phyloP scores from a whole-genome alignment of 2,113 vertebrate species.

The Anguilla japonica region DNA sequence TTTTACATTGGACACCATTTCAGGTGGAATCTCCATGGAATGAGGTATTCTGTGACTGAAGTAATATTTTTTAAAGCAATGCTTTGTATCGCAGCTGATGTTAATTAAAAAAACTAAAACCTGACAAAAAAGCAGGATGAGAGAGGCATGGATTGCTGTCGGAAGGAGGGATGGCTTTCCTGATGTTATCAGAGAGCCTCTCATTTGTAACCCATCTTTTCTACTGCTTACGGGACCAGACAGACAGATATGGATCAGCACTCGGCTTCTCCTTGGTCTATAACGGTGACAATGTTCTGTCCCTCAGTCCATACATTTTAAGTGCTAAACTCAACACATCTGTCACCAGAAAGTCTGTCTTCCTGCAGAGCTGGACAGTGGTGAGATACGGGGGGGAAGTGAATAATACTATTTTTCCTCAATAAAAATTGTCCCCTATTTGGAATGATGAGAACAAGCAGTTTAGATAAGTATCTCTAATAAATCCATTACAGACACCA shows the following conservation, averaged over 20 bases:
- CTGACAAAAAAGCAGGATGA: constrained; percentile 43
- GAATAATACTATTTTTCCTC: constrained; percentile 43
- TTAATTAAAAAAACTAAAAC: constrained; percentile 57
- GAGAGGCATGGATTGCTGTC: constrained; percentile 39
- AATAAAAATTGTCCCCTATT: constrained; percentile 57
- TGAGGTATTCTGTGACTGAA: constrained; percentile 78
- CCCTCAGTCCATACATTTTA: constrained; percentile 19
- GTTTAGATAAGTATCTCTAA: constrained; percentile 50
- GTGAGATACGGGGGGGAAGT: background rate
- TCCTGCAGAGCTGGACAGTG: background rate
- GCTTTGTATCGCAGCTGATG: constrained; percentile 60
- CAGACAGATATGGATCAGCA: background rate
- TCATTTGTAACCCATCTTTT: constrained; percentile 1
- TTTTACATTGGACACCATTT: constrained; percentile 62
- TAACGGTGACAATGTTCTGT: constrained; percentile 15
- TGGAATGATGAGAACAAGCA: constrained; percentile 70
- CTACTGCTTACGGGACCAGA: background rate
- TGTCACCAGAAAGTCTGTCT: constrained; percentile 3
- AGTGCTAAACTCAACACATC: constrained; percentile 34
- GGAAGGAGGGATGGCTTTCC: constrained; percentile 31
- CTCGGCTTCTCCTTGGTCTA: constrained; percentile 19
- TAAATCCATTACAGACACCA: constrained; percentile 39
- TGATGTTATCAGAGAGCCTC: constrained; percentile 25
- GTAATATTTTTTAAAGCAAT: constrained; percentile 71
- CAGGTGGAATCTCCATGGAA: constrained; percentile 67